phyloP scores from a whole-genome alignment of 2,797 vertebrate species.

The Jordanella pulchra region DNA sequence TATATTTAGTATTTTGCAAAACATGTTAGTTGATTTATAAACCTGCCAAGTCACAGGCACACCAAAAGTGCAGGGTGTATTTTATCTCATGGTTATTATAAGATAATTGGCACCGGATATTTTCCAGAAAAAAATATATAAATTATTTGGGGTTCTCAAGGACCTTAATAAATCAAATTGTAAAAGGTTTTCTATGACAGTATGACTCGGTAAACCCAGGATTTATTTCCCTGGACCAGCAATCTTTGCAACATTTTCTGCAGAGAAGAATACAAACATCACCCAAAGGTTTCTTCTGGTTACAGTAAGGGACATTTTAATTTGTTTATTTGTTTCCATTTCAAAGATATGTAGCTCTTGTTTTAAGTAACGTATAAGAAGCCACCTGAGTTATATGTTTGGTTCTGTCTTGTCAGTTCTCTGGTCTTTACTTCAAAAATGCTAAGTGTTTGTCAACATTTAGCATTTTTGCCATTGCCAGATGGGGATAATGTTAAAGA shows the following conservation, averaged over 20 bases:
- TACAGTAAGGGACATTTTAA: not conserved
- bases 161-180: not conserved
- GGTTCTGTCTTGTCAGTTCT: no score
- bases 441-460: no score
- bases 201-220: not conserved
- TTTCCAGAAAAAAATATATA: not conserved
- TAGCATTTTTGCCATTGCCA: no score
- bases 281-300: not conserved
- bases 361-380: no score
- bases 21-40: slow-evolving; percentile 32
- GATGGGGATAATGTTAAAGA: no score
- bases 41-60: not conserved
- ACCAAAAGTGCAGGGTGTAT: slow-evolving; percentile 16
- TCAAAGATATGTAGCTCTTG: no score
- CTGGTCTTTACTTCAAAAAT: no score
- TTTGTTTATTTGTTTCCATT: not conserved
- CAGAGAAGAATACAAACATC: not conserved
- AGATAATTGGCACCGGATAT: slow-evolving; percentile 5
- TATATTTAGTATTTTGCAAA: not conserved
- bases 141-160: not conserved
- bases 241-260: not conserved
- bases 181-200: not conserved
- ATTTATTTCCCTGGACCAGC: not conserved
- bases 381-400: no score
- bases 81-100: slow-evolving; percentile 23